These are phyloP conservation scores for Megaceryle alcyon DNA, from an alignment of 2,797 vertebrate species.

Conservation along the genomic window DNA sequence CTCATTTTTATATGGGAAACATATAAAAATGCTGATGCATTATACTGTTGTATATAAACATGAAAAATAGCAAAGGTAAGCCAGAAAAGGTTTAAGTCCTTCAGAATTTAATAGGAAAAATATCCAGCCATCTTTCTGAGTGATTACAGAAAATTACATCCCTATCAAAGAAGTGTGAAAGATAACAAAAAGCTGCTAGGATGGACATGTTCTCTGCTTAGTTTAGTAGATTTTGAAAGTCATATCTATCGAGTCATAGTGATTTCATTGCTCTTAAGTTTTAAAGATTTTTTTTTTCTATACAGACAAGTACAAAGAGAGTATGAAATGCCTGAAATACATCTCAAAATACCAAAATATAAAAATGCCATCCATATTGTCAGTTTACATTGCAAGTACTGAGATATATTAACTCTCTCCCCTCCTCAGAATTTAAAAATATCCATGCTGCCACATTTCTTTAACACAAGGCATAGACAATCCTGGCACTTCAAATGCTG, in stretches of 20 bases:
- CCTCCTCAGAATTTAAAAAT: background rate
- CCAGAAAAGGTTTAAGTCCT: slow-evolving; percentile 61
- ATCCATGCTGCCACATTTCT: background rate
- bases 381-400: background rate
- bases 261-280: background rate
- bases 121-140: slow-evolving; percentile 54
- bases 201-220: slow-evolving; percentile 24
- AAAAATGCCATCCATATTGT: background rate
- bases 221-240: slow-evolving; percentile 2
- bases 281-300: background rate
- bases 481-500: background rate
- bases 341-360: background rate
- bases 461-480: background rate
- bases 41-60: slow-evolving; percentile 68
- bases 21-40: slow-evolving; percentile 71
- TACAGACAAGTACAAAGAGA: background rate
- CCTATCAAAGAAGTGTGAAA: slow-evolving; percentile 28
- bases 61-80: slow-evolving; percentile 70
- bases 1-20: slow-evolving; percentile 61
- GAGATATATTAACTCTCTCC: background rate
- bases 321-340: background rate
- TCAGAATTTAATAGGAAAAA: slow-evolving; percentile 61
- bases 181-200: slow-evolving; percentile 28
- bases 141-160: slow-evolving; percentile 62
- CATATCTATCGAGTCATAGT: background rate